A percentile compares a stretch with the other conserved stretches of the same genome.
phyloP scores from a whole-genome alignment of 2,113 vertebrate species.

The Oceanites oceanicus region DNA sequence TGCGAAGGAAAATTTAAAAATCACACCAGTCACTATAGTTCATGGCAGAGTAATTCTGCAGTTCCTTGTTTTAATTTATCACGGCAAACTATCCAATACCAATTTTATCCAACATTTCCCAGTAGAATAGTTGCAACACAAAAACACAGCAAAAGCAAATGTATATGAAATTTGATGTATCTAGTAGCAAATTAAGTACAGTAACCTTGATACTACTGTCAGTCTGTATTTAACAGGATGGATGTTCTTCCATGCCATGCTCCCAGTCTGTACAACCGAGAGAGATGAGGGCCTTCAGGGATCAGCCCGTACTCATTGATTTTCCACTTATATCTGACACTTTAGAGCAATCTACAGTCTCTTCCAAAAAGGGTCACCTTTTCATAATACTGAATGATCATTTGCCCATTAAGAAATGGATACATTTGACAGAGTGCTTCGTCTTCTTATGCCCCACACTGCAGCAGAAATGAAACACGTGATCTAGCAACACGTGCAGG shows the following conservation, averaged over 20 bases:
- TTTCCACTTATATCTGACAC: neutral
- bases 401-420: neutral
- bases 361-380: neutral
- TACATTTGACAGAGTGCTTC: neutral
- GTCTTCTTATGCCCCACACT: neutral
- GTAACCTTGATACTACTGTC: neutral
- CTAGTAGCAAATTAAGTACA: neutral
- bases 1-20: conserved; percentile 24
- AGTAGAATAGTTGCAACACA: neutral
- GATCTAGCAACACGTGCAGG: fast-evolving
- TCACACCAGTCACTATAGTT: neutral
- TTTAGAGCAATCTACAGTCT: neutral
- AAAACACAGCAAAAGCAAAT: neutral
- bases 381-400: neutral
- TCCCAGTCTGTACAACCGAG: neutral
- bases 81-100: neutral
- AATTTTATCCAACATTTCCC: neutral
- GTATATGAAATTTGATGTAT: neutral
- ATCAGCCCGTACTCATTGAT: neutral
- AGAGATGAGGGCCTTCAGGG: neutral
- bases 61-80: conserved; percentile 28
- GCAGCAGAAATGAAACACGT: neutral
- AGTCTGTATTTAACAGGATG: neutral
- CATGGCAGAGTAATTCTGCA: conserved; percentile 29
- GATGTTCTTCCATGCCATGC: neutral